A percentile compares a stretch with the other conserved stretches of the same genome.
Evolutionary conservation across 2,113 vertebrate genomes (phyloP).

Genomic region (Cygnus atratus): DNA sequence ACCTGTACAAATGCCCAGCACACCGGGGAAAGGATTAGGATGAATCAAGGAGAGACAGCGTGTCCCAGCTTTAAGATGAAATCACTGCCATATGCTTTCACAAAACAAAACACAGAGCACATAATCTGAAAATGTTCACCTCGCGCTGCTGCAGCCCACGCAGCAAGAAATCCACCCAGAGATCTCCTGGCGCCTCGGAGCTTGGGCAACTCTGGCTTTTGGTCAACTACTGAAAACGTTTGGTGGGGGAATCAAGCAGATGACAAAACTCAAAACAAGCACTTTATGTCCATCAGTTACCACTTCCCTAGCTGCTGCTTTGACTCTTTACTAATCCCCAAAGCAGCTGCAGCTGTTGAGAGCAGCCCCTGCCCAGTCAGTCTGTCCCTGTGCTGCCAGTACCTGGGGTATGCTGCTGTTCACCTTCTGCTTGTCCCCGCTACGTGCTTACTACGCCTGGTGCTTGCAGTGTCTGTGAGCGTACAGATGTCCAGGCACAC

Average conservation of each 20-base stretch:
- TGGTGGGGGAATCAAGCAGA: background rate
- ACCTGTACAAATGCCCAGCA: background rate
- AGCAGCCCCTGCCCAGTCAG: background rate
- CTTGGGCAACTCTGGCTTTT: background rate
- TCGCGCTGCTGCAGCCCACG: background rate
- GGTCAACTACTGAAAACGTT: background rate
- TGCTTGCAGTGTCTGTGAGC: too few species aligned
- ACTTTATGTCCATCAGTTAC: background rate
- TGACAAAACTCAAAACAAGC: background rate
- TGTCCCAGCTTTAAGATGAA: background rate
- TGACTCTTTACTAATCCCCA: background rate
- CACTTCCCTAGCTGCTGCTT: background rate
- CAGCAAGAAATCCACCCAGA: background rate
- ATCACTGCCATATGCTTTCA: background rate
- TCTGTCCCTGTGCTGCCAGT: background rate
- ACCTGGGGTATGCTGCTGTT: accelerated
- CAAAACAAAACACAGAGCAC: accelerated
- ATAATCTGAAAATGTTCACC: background rate
- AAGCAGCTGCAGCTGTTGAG: background rate
- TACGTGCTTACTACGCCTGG: background rate
- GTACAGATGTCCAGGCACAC: background rate
- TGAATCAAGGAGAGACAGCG: background rate
- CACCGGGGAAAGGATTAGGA: background rate
- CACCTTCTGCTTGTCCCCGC: background rate
- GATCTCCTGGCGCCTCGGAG: background rate